phyloP scores from a whole-genome alignment of 2,113 vertebrate species.

The Taxidea taxus region DNA sequence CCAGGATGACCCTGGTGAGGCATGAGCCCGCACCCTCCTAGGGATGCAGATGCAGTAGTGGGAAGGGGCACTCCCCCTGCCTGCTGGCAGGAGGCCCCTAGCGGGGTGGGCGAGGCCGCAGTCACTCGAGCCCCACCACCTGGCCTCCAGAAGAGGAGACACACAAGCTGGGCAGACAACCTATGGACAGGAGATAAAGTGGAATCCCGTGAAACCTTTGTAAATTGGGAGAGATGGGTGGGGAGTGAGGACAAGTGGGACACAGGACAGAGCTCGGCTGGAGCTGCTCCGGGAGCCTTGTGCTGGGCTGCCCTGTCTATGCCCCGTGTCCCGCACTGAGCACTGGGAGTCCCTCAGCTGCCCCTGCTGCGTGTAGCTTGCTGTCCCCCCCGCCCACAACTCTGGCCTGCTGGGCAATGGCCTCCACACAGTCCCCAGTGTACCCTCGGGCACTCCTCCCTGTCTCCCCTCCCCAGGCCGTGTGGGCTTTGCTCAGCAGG shows the following conservation, averaged over 20 bases:
- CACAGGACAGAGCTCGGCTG: background rate
- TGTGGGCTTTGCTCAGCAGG: accelerated
- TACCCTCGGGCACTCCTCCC: no score
- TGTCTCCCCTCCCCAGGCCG: background rate
- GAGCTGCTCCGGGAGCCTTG: background rate
- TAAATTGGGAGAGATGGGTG: accelerated
- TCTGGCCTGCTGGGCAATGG: accelerated
- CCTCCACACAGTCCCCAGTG: background rate
- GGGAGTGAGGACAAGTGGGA: background rate
- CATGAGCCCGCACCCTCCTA: background rate
- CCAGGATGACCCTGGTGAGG: background rate
- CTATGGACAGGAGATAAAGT: accelerated
- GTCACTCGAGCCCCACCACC: background rate
- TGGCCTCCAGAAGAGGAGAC: background rate
- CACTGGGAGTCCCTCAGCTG: background rate
- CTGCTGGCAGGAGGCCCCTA: background rate
- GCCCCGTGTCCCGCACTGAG: background rate
- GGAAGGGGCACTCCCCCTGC: background rate
- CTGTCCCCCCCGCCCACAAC: accelerated
- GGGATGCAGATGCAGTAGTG: background rate
- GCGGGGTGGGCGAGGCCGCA: accelerated
- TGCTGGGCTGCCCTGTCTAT: background rate
- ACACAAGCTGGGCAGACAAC: accelerated
- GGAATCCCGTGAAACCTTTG: accelerated
- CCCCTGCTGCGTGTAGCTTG: background rate